Percentiles rank a stretch among this genome's conserved stretches.
Conservation (phyloP, 1,140 invertebrate species). For the Lepidurus apus region DNA sequence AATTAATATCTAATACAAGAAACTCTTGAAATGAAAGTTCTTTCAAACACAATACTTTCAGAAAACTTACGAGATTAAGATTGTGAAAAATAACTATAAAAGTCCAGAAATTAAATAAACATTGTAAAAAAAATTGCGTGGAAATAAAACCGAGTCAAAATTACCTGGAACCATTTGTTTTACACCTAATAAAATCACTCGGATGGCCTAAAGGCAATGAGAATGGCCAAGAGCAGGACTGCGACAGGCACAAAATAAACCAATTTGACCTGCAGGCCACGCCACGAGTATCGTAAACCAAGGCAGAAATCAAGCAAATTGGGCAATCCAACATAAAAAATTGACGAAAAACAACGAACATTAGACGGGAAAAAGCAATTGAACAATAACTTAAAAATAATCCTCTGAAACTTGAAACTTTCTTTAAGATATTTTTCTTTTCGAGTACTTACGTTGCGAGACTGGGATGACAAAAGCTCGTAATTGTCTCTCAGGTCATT, state of each 20-base stretch:
- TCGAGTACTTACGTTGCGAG: constrained; percentile 32
- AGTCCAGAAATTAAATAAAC: background rate
- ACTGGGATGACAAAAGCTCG: constrained; percentile 36
- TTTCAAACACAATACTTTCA: constrained; percentile 30
- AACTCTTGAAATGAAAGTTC: constrained; percentile 6
- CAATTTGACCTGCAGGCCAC: constrained; percentile 11
- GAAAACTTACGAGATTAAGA: constrained; percentile 25
- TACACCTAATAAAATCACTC: constrained; percentile 26
- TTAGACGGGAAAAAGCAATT: constrained; percentile 2
- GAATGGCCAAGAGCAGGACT: constrained; percentile 33
- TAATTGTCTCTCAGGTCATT: constrained; percentile 41
- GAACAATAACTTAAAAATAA: constrained; percentile 17
- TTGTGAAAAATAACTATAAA: background rate
- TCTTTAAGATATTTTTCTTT: background rate
- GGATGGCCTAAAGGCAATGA: constrained; percentile 34
- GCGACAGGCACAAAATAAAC: constrained; percentile 33
- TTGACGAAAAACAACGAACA: constrained; percentile 24
- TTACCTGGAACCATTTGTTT: background rate
- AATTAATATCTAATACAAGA: constrained; percentile 24
- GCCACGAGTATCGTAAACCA: constrained; percentile 27
- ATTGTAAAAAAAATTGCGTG: background rate
- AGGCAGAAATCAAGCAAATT: constrained; percentile 29
- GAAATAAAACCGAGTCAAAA: background rate
- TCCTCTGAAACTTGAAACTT: background rate
- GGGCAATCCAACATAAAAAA: constrained; percentile 27